Evolutionary conservation across 1,140 invertebrate genomes (phyloP), one percentile per base, ranked within the genome.

Genomic region (Aphelinus atriplicis): DNA sequence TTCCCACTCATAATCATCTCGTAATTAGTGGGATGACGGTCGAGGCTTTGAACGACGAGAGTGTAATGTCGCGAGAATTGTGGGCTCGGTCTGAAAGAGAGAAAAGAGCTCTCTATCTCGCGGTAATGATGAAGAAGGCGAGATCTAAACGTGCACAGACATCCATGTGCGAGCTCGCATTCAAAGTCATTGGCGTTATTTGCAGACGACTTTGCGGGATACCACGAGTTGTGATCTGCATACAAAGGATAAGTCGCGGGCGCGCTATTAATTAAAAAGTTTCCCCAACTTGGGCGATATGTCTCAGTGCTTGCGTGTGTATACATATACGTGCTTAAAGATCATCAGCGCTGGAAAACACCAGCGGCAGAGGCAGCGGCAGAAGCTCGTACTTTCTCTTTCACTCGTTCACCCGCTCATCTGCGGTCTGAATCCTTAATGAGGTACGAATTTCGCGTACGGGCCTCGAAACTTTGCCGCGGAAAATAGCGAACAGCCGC

Each of bases 381-480:
- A 57, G 9, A 57, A 10, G 4, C 56, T 57, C 10, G 9, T 57
- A 3, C 10, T 3, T n/a, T 57, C 56, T 10, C 56, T 3, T n/a
- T 57, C 56, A 3, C 56, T 71, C 50, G 26, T 2, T 62, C 6
- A 42, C 9, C 26, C 3, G 61, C 1, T 56, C 61, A n/a, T n/a
- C 10, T 55, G 55, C 26, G 10, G 7, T 2, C 66, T 75, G 58
- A 69, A 75, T 75, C 42, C 60, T 69, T 64, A 75, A 75, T 50
- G 66, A 69, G 60, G 67, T 73, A 48, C 57, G 57, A 73, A 67
- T 73, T 73, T 72, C 64, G n/a, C 48, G 58, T 53, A 10, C 46
- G 26, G 7, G 57, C 26, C 26, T 3, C 50, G 43, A 68, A 74
- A 68, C 58, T 74, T 68, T 61, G 42, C 43, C 26, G 26, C 26